Evolutionary conservation across 37 sponge, comb jelly and placozoan genomes (phyloP).

Genomic region (Lycopodina hypogea): DNA sequence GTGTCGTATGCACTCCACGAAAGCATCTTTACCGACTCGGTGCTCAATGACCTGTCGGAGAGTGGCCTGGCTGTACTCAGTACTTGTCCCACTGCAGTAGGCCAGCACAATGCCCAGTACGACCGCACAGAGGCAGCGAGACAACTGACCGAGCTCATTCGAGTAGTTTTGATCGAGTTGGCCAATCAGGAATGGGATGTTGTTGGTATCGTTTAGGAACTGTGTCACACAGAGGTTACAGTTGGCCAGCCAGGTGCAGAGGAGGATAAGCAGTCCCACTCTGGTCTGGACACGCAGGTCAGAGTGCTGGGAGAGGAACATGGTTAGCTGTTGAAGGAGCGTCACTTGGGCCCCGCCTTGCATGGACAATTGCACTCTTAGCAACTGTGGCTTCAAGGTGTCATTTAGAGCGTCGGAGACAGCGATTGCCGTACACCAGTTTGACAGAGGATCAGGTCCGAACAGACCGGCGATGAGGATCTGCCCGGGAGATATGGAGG

Average conservation of each 20-base stretch:
- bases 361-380: constrained; percentile 84
- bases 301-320: constrained; percentile 33
- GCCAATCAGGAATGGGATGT: constrained; percentile 71
- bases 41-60: constrained; percentile 75
- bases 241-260: constrained; percentile 76
- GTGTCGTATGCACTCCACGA: constrained; percentile 48
- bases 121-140: constrained; percentile 66
- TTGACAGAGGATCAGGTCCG: constrained; percentile 67
- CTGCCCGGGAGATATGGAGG: constrained; percentile 82
- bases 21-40: constrained; percentile 68
- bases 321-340: constrained; percentile 70
- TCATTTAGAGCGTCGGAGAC: constrained; percentile 56
- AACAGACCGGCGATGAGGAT: constrained; percentile 91
- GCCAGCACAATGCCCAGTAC: constrained; percentile 72
- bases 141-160: constrained; percentile 56
- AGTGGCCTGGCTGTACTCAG: constrained; percentile 67
- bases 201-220: constrained; percentile 67
- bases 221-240: constrained; percentile 69
- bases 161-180: constrained; percentile 57
- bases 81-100: constrained; percentile 53
- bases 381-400: constrained; percentile 63
- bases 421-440: constrained; percentile 74
- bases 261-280: constrained; percentile 77
- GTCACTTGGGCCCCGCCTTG: constrained; percentile 71
- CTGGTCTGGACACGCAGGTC: constrained; percentile 56